Evolutionary conservation across 2,113 vertebrate genomes (phyloP), one percentile per base, ranked within the genome.

Genomic region (Hippocampus barbouri): DNA sequence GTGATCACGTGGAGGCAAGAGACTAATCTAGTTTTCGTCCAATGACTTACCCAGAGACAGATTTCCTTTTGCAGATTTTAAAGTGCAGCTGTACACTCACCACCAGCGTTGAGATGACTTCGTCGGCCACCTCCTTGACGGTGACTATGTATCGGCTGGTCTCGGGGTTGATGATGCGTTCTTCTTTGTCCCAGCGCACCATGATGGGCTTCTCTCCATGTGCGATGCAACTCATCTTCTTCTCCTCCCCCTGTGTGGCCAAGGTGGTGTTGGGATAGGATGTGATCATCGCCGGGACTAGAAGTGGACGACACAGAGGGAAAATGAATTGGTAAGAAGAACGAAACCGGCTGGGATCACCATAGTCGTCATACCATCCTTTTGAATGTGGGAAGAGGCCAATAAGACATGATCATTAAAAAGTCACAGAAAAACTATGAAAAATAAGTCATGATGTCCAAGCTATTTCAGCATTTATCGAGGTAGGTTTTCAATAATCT

Each of bases 241-340:
- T 99, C 91, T 96, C 97, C 43, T 98, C 96, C 2, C 97, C 97
- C 90, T 98, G 95, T 0, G 97, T 98, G 68, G 97, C 97, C 89
- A 98, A 89, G 4, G 97, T 98, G 57, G 96, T 98, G 86, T 99
- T 99, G 14, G 97, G 97, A 78, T 99, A 98, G 38, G 97, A 98
- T 0, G 96, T 99, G 87, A 99, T 98, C 96, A 98, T 98, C 1
- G 97, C 97, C n/a, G 97, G 97, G 86, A 99, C 97, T 99, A 38
- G 79, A 70, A 8, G 25, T 69, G 74, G n/a, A 43, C 0, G 60
- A 49, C 20, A 67, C 57, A 54, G 51, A 53, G 14, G 7, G 21
- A n/a, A 56, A 20, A 18, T 34, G 14, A 61, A 61, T 20, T 18
- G 27, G 27, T 61, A 34, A 61, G 27, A 20, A 30, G 2, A 20